phyloP scores from a whole-genome alignment of 2,797 vertebrate genomes.

The Eremophila alpestris region DNA sequence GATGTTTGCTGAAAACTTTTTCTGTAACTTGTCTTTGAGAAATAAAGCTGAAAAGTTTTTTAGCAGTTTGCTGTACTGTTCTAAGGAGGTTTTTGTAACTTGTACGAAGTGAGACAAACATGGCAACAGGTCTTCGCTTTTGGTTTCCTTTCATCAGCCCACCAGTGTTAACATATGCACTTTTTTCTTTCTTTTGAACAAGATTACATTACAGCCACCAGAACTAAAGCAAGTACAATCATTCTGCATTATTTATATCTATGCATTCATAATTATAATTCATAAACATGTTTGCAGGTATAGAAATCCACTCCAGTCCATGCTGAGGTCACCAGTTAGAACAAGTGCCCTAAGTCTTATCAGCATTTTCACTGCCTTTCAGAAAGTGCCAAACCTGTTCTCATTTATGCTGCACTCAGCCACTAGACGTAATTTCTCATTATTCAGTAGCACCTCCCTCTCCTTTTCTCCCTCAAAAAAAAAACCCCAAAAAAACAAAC shows the following conservation, averaged over 20 bases:
- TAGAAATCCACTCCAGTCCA: background rate
- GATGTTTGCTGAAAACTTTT: background rate
- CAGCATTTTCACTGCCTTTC: background rate
- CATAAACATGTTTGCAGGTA: background rate
- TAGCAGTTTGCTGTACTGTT: background rate
- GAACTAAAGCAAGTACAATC: background rate
- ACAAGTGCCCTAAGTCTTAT: background rate
- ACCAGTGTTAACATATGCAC: background rate
- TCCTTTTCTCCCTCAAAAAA: rapidly evolving
- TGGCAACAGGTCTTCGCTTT: background rate
- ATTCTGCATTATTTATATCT: background rate
- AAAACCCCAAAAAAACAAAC: background rate
- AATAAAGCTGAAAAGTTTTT: background rate
- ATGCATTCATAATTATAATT: background rate
- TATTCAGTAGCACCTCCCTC: background rate
- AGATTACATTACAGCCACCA: background rate
- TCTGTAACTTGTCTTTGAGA: background rate
- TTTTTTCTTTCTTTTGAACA: background rate
- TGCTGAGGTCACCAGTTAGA: background rate
- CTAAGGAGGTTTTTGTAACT: background rate
- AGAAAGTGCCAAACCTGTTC: background rate
- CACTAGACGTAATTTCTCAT: background rate
- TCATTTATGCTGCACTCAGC: background rate
- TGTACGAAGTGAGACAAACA: background rate
- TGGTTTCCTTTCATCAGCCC: background rate